Evolutionary conservation across 2,797 vertebrate species (phyloP), one percentile per base, ranked within the genome.

Genomic region (Micropoecilia bifurca): DNA sequence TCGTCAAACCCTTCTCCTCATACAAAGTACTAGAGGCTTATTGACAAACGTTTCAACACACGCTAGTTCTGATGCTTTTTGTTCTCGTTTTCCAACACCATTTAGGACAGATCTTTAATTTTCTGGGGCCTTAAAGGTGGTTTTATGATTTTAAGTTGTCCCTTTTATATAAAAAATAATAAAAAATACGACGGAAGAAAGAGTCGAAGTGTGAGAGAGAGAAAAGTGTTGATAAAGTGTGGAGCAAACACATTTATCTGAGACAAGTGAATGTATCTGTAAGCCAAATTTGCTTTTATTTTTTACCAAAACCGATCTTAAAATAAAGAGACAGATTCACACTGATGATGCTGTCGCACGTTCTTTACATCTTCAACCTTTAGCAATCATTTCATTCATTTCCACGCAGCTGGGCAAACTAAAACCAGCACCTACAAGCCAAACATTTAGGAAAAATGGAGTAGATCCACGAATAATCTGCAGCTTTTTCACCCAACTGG

Each of bases 1-100:
- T 99, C 77, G 98, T 99, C 92, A 99, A 99, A 96, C 99, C 99
- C 85, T 99, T 99, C 95, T 99, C 99, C 90, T 99, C 99, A 85
- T 99, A 96, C 94, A 99, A 99, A 97, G 98, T 99, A 88, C 96
- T 99, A 4, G 99, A 99, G 95, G 98, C 98, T 95, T 99, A 99
- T 99, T 99, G 99, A 99, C 97, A 95, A 97, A 98, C 96, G 97
- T 96, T 97, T 96, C 90, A 92, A 92, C 96, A 97, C 97, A 96
- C 96, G 96, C 95, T 98, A 97, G 97, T 93, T 83, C 73, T 86
- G 87, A 92, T 93, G 85, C 85, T 88, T 88, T 80, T 84, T 71
- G 68, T 85, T 91, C 55, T 84, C 47, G 57, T 74, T 73, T 74
- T 85, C 43, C 93, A 91, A 93, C 85, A 88, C 87, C 87, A 86